Evolutionary conservation across 2,797 vertebrate genomes (phyloP).

Genomic region (Cossypha polioptera): DNA sequence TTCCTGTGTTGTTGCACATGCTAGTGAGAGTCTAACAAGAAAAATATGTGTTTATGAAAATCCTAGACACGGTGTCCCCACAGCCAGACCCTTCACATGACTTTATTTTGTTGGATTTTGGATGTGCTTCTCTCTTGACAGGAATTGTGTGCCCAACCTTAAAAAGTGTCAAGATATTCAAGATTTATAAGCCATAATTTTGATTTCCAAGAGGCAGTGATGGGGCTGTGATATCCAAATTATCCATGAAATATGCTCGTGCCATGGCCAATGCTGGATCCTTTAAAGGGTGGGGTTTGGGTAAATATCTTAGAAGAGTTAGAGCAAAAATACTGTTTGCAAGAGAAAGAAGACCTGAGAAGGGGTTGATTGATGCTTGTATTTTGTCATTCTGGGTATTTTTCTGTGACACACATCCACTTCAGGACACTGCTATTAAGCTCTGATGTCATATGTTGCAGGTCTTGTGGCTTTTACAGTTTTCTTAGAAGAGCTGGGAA

Average conservation of each 20-base stretch:
- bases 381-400: not conserved
- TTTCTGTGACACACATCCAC: not conserved
- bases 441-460: not conserved
- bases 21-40: not conserved
- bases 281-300: not conserved
- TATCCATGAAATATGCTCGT: not conserved
- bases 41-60: slow-evolving; percentile 20
- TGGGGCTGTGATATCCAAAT: not conserved
- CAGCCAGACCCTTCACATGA: not conserved
- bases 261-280: not conserved
- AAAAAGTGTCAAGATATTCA: not conserved
- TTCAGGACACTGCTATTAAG: not conserved
- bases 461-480: not conserved
- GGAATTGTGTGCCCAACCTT: not conserved
- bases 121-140: not conserved
- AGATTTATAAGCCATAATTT: not conserved
- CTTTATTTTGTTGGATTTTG: not conserved
- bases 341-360: not conserved
- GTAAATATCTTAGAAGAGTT: not conserved
- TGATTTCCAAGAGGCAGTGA: not conserved
- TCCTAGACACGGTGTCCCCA: not conserved
- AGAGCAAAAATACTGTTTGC: not conserved
- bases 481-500: not conserved
- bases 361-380: not conserved
- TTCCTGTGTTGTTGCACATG: not conserved